Base-by-base conservation (phyloP, 2,797 vertebrate genomes). In the Platyrinchus mystaceus region DNA sequence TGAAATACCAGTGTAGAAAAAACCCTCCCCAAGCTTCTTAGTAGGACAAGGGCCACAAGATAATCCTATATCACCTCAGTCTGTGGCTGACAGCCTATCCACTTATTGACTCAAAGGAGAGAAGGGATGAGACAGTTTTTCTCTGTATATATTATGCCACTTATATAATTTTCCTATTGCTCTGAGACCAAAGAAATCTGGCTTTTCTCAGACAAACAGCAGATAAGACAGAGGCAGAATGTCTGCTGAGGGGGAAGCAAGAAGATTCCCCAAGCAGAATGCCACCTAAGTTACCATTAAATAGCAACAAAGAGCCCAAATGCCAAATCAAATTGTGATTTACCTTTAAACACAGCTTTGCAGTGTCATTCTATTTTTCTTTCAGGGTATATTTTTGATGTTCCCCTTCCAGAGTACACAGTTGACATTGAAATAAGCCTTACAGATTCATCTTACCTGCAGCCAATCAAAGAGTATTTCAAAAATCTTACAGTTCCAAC, bases 401-500 rank as follows among this genome's bases (percentile, higher is more conserved):
- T 58, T 28, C 37, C 34, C 6, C 9, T 67, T 41, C 32, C 59
- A 30, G 96, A 97, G 23, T 96, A 98, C 58, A 89, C 37, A 0
- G 9, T 97, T 58, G 96, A 97, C 26, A 76, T 98, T 66, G 97
- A 98, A 95, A 49, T 98, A 62, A 96, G 73, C 80, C 63, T 98
- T 52, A 86, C 26, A 27, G 93, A 98, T 59, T 67, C 89, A 19
- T 96, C 96, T 36, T 90, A 95, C 15, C 81, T 97, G 92, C 87
- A 95, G 8, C 36, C 30, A 34, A 4, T 97, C 84, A 97, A 49
- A 91, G 50, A 95, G 17, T 95, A 95, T 75, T 76, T 98, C 7
- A 96, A 69, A 59, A 95, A 1, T 26, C 90, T 97, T 74, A 92
- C 95, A 44, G 3, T 96, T 79, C 87, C 73, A 84, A 66, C 53